A percentile compares a stretch with the other conserved stretches of the same genome.
Evolutionary conservation across 2,888 invertebrate species (phyloP).

Genomic region (Rhamphomyia laevipes): DNA sequence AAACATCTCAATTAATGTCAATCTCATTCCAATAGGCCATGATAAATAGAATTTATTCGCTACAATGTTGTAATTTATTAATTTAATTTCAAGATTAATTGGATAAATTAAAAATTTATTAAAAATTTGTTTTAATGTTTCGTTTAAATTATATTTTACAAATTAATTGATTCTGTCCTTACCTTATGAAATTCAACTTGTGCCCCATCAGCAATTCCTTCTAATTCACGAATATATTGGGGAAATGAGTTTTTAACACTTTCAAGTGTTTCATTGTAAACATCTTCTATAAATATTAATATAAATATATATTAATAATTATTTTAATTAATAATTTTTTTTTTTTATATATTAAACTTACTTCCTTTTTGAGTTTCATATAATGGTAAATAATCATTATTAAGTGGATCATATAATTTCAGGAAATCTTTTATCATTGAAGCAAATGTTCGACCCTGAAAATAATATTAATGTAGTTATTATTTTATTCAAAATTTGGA

Average conservation of each 20-base stretch:
- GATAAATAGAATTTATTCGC: too few species aligned
- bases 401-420: slow-evolving; percentile 45
- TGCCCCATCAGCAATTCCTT: slow-evolving; percentile 78
- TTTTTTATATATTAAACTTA: slow-evolving; percentile 19
- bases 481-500: too few species aligned
- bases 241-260: slow-evolving; percentile 60
- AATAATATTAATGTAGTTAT: slow-evolving; percentile 7
- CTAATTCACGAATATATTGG: slow-evolving; percentile 69
- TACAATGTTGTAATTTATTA: too few species aligned
- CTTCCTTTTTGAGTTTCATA: slow-evolving; percentile 60
- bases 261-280: slow-evolving; percentile 63
- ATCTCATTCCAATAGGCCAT: too few species aligned
- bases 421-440: slow-evolving; percentile 61
- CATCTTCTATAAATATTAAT: slow-evolving; percentile 30
- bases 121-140: slow-evolving; percentile 5
- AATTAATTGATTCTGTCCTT: slow-evolving; percentile 16
- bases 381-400: slow-evolving; percentile 55
- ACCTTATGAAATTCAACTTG: slow-evolving; percentile 74
- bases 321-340: background rate
- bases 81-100: too few species aligned
- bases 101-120: background rate
- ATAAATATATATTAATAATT: background rate
- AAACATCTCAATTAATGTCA: too few species aligned
- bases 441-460: slow-evolving; percentile 68
- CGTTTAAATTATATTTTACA: slow-evolving; percentile 6